Percentiles rank a stretch among this genome's conserved stretches.
Evolutionary conservation across 2,113 vertebrate species (phyloP).

Genomic region (Mirounga angustirostris): DNA sequence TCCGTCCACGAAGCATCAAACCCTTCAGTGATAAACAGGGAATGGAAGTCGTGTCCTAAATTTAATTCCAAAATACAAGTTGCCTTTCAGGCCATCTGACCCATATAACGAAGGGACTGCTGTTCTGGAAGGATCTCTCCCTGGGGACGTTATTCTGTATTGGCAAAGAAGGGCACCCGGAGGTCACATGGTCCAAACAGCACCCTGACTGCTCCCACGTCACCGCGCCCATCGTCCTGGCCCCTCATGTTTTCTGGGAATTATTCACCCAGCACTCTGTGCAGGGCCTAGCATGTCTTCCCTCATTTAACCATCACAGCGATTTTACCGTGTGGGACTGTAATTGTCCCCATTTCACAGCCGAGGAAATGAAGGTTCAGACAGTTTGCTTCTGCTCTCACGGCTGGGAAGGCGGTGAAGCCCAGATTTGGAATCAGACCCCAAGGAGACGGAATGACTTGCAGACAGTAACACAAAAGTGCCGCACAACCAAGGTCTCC

Average conservation of each 20-base stretch:
- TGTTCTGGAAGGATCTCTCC: constrained; percentile 48
- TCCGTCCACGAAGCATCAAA: constrained; percentile 80
- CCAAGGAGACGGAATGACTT: neutral
- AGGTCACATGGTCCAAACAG: rapidly evolving
- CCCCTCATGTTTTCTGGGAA: rapidly evolving
- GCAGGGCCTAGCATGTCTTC: rapidly evolving
- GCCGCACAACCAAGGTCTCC: rapidly evolving
- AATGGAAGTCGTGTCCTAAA: constrained; percentile 57
- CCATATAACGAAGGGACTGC: constrained; percentile 6
- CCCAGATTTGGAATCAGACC: neutral
- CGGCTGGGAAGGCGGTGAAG: no score
- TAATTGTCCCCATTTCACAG: no score
- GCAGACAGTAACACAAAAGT: neutral
- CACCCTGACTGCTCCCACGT: neutral
- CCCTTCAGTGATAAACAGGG: constrained; percentile 78
- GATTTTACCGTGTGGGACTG: neutral
- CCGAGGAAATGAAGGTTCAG: neutral
- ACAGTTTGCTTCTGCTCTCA: neutral
- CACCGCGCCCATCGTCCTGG: rapidly evolving
- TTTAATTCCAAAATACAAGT: constrained; percentile 79
- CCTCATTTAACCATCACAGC: no score
- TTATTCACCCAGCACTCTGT: rapidly evolving
- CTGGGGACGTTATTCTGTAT: neutral
- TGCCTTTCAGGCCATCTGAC: constrained; percentile 63
- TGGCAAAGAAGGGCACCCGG: no score